Base-by-base conservation (phyloP, 1,140 invertebrate species). In the Oreohelix idahoensis region DNA sequence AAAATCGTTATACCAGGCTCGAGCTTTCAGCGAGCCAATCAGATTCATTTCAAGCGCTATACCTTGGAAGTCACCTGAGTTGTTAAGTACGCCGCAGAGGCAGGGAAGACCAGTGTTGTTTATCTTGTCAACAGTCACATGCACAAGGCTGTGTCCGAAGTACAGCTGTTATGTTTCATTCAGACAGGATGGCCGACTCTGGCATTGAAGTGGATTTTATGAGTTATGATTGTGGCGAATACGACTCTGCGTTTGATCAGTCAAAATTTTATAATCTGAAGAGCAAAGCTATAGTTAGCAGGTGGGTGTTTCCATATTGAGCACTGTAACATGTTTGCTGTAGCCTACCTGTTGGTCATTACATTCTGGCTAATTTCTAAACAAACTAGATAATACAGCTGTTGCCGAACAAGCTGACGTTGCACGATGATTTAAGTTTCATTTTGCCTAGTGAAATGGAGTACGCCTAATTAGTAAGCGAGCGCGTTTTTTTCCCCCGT, bases 271-370 rank as follows among this genome's bases (percentile, higher is more conserved):
- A 82, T 58, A 71, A 82, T 35, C 51, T 82, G 36, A 82, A 74
- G 51, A 82, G 80, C 38, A 82, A 82, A 82, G 71, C 70, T 75
- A 66, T 82, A n/a, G 80, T 82, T 63, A 71, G 80, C 58, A 82
- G 80, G 80, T 82, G 69, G 80, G 80, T 82, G 45, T 20, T 58
- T 45, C 42, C 42, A 45, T 45, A 45, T 15, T 45, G 5, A 45
- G 15, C 42, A 45, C 42, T 45, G 42, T n/a, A n/a, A n/a, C n/a
- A n/a, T n/a, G n/a, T n/a, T n/a, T n/a, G n/a, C n/a, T n/a, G n/a
- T n/a, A n/a, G n/a, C n/a, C n/a, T n/a, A n/a, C n/a, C n/a, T n/a
- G n/a, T n/a, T n/a, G n/a, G n/a, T n/a, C n/a, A n/a, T n/a, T n/a
- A n/a, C n/a, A n/a, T n/a, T n/a, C n/a, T n/a, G n/a, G n/a, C n/a